These are phyloP conservation scores for Aplysia californica DNA, from an alignment of 1,140 invertebrate species.

Conservation along the genomic window DNA sequence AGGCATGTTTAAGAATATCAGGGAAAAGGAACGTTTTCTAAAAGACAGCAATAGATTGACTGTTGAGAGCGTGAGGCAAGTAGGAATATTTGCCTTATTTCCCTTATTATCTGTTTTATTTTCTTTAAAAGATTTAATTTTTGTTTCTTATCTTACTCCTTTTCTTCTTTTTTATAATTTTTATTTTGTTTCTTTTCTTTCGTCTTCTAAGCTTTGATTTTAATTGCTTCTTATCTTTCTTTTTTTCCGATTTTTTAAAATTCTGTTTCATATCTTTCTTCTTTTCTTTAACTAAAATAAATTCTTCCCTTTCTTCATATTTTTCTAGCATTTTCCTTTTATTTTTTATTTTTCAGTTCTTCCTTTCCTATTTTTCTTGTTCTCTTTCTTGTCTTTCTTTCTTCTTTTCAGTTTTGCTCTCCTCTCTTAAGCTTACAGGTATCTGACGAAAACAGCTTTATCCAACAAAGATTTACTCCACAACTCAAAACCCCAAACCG, in stretches of 20 bases:
- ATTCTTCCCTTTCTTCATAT: neutral
- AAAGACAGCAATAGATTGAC: constrained; percentile 30
- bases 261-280: neutral
- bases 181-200: neutral
- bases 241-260: neutral
- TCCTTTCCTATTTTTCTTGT: too few relatives aligned
- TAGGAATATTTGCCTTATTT: neutral
- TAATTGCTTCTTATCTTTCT: too few relatives aligned
- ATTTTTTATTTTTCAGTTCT: neutral
- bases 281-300: neutral
- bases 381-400: neutral
- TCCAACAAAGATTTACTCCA: too few relatives aligned
- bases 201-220: too few relatives aligned
- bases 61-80: neutral
- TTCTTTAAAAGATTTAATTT: neutral
- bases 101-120: neutral
- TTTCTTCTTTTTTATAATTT: neutral
- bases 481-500: too few relatives aligned
- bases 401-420: neutral
- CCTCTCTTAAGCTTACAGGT: too few relatives aligned
- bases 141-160: neutral
- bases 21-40: neutral
- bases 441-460: too few relatives aligned
- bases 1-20: neutral
- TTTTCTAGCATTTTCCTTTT: neutral